These are phyloP conservation scores for Polia nebulosa DNA, from an alignment of 2,888 invertebrate species.

Conservation along the genomic window DNA sequence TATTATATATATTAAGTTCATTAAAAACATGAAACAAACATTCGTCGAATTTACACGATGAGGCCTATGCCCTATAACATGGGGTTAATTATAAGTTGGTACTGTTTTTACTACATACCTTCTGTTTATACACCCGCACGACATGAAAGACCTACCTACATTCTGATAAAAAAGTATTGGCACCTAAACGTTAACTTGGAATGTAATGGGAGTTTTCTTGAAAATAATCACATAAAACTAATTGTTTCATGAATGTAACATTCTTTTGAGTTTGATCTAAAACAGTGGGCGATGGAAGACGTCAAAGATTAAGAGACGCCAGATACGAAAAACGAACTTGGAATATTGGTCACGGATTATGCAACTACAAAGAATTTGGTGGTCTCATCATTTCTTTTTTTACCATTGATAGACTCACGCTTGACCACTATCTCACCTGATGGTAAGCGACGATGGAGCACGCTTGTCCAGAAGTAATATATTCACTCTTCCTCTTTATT, in stretches of 20 bases:
- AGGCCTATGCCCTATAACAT: too few species aligned
- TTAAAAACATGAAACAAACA: neutral
- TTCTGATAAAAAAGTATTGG: neutral
- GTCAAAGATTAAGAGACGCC: conserved; percentile 60
- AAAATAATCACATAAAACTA: conserved; percentile 74
- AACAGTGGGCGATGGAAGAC: conserved; percentile 72
- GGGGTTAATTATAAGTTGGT: neutral
- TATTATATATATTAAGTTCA: too few species aligned
- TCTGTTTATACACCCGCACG: neutral
- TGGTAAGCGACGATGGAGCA: too few species aligned
- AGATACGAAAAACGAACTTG: too few species aligned
- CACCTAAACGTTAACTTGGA: conserved; percentile 11
- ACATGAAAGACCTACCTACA: conserved; percentile 1
- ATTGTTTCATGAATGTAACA: conserved; percentile 85
- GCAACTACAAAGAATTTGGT: neutral
- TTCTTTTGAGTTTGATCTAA: conserved; percentile 79
- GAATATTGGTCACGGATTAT: neutral
- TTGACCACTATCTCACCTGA: too few species aligned
- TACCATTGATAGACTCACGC: too few species aligned
- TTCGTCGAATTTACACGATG: neutral
- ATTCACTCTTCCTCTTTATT: too few species aligned
- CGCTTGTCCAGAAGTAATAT: too few species aligned
- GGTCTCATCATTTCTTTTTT: neutral
- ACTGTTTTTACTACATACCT: neutral
- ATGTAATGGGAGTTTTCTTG: conserved; percentile 46